Conservation (phyloP, 2,888 invertebrate species). For the Rhagophthalmus giganteus region DNA sequence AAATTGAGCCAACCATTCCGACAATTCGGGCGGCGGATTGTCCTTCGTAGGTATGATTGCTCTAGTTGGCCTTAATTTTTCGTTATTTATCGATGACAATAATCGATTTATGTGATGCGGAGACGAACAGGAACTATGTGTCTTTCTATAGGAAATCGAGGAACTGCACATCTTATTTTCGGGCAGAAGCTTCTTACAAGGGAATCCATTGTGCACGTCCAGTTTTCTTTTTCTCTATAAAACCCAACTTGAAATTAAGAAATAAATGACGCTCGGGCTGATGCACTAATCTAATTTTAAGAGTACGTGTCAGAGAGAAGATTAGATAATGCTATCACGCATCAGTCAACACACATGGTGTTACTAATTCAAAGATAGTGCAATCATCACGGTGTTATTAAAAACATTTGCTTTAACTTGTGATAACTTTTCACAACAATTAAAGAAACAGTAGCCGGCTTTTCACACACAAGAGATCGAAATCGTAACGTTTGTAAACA, state of each 20-base stretch:
- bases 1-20: conserved; percentile 74
- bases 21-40: conserved; percentile 77
- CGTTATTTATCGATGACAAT: conserved; percentile 11
- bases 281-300: too few relatives aligned
- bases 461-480: too few relatives aligned
- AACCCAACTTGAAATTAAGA: conserved; percentile 18
- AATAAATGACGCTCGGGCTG: too few relatives aligned
- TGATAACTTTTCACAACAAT: too few relatives aligned
- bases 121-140: conserved; percentile 15
- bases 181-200: conserved; percentile 60
- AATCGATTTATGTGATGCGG: conserved; percentile 5
- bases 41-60: conserved; percentile 74
- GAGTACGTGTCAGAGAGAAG: conserved; percentile 53
- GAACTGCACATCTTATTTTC: conserved; percentile 50
- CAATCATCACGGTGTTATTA: not conserved
- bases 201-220: conserved; percentile 56
- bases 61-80: conserved; percentile 36
- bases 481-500: too few relatives aligned
- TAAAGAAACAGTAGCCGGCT: too few relatives aligned
- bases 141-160: conserved; percentile 9
- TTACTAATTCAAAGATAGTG: conserved; percentile 40
- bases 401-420: too few relatives aligned
- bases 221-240: conserved; percentile 57
- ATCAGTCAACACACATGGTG: conserved; percentile 33
- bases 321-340: conserved; percentile 45